Evolutionary conservation across 1,140 invertebrate species (phyloP).

Genomic region (Drosophila lini): DNA sequence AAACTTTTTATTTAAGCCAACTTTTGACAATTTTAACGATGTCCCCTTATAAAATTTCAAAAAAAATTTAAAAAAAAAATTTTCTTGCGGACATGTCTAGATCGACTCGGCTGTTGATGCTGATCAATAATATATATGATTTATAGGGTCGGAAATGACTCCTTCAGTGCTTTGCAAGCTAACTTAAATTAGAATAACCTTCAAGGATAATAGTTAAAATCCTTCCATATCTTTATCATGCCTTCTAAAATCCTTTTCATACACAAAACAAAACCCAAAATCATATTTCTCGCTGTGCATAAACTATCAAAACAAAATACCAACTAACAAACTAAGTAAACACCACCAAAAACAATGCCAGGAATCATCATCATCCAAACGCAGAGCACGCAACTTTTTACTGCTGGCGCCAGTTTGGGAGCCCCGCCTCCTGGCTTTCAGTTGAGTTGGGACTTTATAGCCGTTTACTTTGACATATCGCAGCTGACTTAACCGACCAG

Average conservation of each 20-base stretch:
- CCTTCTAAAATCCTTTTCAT: not conserved
- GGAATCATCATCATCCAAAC: constrained; percentile 52
- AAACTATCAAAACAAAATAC: constrained; percentile 28
- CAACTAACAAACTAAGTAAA: constrained; percentile 38
- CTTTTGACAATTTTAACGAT: not conserved
- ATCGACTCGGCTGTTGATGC: not conserved
- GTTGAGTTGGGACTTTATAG: constrained; percentile 47
- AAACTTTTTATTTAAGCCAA: not conserved
- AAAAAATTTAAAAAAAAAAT: not conserved
- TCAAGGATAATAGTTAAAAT: not conserved
- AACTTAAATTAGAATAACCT: not conserved
- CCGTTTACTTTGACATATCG: constrained; percentile 65
- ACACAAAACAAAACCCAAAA: too few relatives aligned
- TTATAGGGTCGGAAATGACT: not conserved
- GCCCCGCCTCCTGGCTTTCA: not conserved
- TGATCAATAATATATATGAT: not conserved
- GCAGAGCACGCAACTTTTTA: constrained; percentile 54
- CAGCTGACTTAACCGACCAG: constrained; percentile 36
- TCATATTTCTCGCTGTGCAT: constrained; percentile 6
- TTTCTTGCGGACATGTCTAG: not conserved
- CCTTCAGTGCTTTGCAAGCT: not conserved
- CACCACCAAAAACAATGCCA: constrained; percentile 45
- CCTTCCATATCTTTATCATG: fast-evolving
- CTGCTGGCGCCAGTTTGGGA: constrained; percentile 47
- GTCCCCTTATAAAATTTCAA: not conserved